Conservation (phyloP, 2,888 invertebrate genomes). For the Stenodema calcarata region DNA sequence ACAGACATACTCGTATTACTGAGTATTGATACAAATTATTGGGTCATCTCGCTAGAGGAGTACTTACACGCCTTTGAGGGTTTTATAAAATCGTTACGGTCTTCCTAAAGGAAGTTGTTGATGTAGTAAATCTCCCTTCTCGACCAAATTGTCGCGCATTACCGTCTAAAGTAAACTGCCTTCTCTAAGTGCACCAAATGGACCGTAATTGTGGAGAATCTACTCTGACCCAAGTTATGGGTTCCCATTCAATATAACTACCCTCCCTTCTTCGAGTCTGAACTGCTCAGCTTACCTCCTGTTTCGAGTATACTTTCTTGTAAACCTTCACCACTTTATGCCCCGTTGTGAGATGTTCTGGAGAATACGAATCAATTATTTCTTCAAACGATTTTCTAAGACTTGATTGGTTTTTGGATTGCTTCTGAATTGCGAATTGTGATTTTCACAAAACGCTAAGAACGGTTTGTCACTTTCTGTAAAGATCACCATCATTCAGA, state of each 20-base stretch:
- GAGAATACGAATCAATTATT: neutral
- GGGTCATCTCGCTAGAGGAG: neutral
- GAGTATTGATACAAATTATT: constrained; percentile 6
- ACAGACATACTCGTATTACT: neutral
- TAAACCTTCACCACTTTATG: neutral
- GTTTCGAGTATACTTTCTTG: neutral
- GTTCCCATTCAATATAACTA: constrained; percentile 14
- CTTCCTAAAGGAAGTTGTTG: neutral
- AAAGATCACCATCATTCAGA: no score
- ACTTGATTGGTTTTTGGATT: no score
- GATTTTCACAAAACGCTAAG: no score
- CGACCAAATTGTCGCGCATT: constrained; percentile 7
- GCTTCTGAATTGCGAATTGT: no score
- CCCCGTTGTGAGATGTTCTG: neutral
- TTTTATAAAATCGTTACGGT: constrained; percentile 24
- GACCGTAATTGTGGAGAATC: constrained; percentile 36
- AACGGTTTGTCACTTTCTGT: no score
- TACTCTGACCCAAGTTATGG: neutral
- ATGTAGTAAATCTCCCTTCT: neutral
- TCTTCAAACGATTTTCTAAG: neutral
- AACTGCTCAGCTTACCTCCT: neutral
- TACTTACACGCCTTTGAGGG: neutral
- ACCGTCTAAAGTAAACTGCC: constrained; percentile 28
- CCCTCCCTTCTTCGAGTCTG: neutral
- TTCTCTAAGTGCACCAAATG: constrained; percentile 35